Percentiles rank a stretch among this genome's conserved stretches.
Evolutionary conservation across 1,140 invertebrate species (phyloP).

Genomic region (Trichoplusia ni): DNA sequence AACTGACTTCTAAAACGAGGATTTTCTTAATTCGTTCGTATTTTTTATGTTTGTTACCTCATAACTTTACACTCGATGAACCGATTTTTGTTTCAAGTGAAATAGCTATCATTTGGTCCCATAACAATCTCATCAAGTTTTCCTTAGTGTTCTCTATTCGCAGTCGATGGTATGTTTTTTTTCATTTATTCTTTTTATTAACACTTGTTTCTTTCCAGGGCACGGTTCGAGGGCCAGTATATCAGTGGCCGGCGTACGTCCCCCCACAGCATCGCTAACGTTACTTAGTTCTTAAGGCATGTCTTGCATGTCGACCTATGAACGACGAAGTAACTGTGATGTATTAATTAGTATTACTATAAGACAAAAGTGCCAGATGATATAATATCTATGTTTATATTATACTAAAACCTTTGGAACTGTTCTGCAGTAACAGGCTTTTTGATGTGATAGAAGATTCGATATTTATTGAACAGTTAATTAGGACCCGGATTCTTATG

Average conservation of each 20-base stretch:
- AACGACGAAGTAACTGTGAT: constrained; percentile 29
- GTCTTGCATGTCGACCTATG: constrained; percentile 3
- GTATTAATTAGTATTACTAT: constrained; percentile 8
- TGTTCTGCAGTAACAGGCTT: neutral
- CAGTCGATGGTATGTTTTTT: too few relatives aligned
- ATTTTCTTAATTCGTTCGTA: too few relatives aligned
- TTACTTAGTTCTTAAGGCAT: constrained; percentile 27
- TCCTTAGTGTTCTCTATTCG: too few relatives aligned
- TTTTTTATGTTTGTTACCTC: too few relatives aligned
- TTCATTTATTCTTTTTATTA: too few relatives aligned
- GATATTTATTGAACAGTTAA: constrained; percentile 12
- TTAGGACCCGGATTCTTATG: too few relatives aligned
- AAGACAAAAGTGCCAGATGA: constrained; percentile 33
- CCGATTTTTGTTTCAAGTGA: too few relatives aligned
- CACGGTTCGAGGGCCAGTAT: constrained; percentile 5
- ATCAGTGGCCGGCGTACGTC: constrained; percentile 24
- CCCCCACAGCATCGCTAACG: constrained; percentile 19
- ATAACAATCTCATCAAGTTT: too few relatives aligned
- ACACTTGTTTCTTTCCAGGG: constrained; percentile 1
- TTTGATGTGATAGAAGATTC: too few relatives aligned
- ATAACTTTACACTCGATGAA: too few relatives aligned
- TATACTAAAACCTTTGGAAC: constrained; percentile 8
- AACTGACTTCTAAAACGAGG: too few relatives aligned
- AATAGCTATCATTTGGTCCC: too few relatives aligned
- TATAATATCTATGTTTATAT: constrained; percentile 27